Evolutionary conservation across 2,113 vertebrate species (phyloP).

Genomic region (Amia ocellicauda): DNA sequence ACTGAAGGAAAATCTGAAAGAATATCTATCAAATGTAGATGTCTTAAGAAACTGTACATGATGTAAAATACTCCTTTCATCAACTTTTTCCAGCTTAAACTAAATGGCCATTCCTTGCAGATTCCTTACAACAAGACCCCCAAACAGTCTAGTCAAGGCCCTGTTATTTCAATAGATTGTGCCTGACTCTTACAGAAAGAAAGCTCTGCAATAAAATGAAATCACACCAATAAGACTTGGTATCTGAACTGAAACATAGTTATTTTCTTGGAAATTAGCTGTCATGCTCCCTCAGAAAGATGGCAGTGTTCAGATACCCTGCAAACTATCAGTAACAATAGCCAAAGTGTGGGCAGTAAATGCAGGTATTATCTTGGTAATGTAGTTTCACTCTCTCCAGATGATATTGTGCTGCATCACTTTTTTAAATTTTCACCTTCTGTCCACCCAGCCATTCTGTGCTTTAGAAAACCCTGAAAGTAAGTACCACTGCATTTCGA

Average conservation of each 20-base stretch:
- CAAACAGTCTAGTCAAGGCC: too few species aligned
- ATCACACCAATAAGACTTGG: not conserved
- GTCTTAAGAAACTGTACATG: too few species aligned
- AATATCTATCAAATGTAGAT: too few species aligned
- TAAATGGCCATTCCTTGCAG: too few species aligned
- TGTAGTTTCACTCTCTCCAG: not conserved
- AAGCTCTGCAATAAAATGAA: too few species aligned
- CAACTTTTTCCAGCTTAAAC: too few species aligned
- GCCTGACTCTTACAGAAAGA: too few species aligned
- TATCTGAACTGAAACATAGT: slow-evolving; percentile 2
- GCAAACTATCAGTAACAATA: slow-evolving; percentile 17
- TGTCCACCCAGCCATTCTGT: not conserved
- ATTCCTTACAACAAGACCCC: too few species aligned
- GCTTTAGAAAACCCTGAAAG: not conserved
- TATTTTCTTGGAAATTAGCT: slow-evolving; percentile 23
- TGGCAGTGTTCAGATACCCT: slow-evolving; percentile 11
- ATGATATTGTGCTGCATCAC: not conserved
- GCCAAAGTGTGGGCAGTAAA: slow-evolving; percentile 2
- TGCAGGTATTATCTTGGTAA: slow-evolving; percentile 22
- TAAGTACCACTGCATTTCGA: not conserved
- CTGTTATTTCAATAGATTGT: too few species aligned
- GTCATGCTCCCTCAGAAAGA: slow-evolving; percentile 15
- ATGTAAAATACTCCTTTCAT: too few species aligned
- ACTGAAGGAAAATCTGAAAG: too few species aligned
- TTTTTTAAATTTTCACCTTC: not conserved